Percentiles rank a stretch among this genome's conserved stretches.
phyloP scores from a whole-genome alignment of 2,797 vertebrate genomes.

The Perodicticus potto region DNA sequence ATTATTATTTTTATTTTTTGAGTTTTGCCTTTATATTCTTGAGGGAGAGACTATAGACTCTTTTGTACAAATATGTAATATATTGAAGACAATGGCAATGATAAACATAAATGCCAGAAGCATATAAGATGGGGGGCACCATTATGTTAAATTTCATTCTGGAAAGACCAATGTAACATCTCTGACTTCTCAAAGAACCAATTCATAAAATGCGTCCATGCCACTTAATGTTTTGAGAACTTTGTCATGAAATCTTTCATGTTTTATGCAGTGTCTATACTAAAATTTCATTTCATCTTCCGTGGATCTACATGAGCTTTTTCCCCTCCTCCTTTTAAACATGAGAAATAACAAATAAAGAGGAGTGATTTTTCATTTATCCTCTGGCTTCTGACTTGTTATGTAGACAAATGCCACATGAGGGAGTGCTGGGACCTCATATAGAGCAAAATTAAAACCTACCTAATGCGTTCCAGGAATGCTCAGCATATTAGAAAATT shows the following conservation, averaged over 20 bases:
- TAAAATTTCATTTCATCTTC: background rate
- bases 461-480: background rate
- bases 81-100: conserved; percentile 23
- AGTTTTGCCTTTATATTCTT: conserved; percentile 17
- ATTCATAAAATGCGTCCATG: background rate
- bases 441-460: conserved; percentile 39
- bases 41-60: background rate
- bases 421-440: conserved; percentile 84
- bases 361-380: background rate
- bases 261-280: background rate
- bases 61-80: background rate
- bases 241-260: background rate
- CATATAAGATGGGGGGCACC: background rate
- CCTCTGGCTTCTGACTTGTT: conserved; percentile 56
- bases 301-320: background rate
- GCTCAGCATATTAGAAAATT: conserved; percentile 42
- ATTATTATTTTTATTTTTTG: conserved; percentile 13
- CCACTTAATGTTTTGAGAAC: background rate
- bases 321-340: background rate
- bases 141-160: conserved; percentile 10
- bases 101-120: background rate
- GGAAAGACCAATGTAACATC: background rate
- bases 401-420: conserved; percentile 74
- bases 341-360: background rate
- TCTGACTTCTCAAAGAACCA: conserved; percentile 24